These are phyloP conservation scores for Isurus oxyrinchus DNA, from an alignment of 2,113 vertebrate species.

Conservation along the genomic window DNA sequence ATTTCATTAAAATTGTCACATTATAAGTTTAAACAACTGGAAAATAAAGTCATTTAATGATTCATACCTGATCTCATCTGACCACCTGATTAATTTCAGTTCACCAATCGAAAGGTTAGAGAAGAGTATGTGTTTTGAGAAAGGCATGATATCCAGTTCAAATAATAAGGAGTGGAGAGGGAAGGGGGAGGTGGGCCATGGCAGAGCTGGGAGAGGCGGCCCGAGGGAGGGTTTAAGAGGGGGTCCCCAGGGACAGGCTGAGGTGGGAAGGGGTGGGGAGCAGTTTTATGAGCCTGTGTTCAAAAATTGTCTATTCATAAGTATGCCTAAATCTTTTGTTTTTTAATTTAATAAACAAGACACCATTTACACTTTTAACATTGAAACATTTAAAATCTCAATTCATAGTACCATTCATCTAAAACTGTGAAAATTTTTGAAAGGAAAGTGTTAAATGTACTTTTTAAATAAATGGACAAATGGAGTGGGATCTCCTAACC, in stretches of 20 bases:
- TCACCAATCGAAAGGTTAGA: not conserved
- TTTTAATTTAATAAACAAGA: not conserved
- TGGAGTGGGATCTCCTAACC: not conserved
- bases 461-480: not conserved
- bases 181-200: too few relatives aligned
- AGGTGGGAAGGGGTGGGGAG: too few relatives aligned
- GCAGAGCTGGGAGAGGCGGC: too few relatives aligned
- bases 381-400: not conserved
- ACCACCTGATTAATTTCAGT: not conserved
- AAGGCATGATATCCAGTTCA: not conserved
- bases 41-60: not conserved
- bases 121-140: not conserved
- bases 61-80: not conserved
- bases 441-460: not conserved
- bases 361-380: not conserved
- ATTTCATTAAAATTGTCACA: not conserved
- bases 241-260: too few relatives aligned
- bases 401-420: not conserved
- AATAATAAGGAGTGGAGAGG: not conserved
- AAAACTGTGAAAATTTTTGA: not conserved
- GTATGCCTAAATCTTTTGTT: not conserved
- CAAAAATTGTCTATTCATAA: too few relatives aligned
- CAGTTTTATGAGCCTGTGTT: not conserved
- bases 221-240: too few relatives aligned
- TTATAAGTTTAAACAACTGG: not conserved